Evolutionary conservation across 2,797 vertebrate genomes (phyloP).

Genomic region (Vespertilio murinus): DNA sequence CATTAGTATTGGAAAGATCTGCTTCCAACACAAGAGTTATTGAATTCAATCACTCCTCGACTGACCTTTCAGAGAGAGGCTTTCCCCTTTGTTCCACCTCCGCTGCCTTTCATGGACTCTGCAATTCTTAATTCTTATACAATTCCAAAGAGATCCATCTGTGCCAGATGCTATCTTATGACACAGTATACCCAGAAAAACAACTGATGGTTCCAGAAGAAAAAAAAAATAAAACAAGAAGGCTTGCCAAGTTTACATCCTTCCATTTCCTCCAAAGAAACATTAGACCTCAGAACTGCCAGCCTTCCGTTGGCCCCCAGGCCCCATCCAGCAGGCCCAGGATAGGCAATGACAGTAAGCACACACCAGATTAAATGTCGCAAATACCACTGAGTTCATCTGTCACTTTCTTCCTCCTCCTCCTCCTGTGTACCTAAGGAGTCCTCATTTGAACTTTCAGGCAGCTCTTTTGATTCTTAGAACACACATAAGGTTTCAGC

Average conservation of each 20-base stretch:
- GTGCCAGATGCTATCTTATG: not conserved
- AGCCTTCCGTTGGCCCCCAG: not conserved
- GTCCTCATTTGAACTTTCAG: not conserved
- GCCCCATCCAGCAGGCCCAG: not conserved
- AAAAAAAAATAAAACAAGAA: constrained; percentile 28
- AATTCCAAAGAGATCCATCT: not conserved
- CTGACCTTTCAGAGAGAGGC: not conserved
- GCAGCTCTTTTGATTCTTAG: not conserved
- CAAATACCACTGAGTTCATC: not conserved
- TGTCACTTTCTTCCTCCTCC: not conserved
- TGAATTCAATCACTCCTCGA: not conserved
- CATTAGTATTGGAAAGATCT: not conserved
- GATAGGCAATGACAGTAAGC: not conserved
- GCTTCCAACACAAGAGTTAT: not conserved
- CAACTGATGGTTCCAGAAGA: not conserved
- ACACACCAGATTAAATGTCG: not conserved
- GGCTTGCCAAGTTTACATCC: constrained; percentile 23
- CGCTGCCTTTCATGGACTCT: not conserved
- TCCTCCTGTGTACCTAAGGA: not conserved
- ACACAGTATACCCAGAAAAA: constrained; percentile 47
- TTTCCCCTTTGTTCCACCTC: not conserved
- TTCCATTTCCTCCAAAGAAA: constrained; percentile 64
- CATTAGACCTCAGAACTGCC: not conserved
- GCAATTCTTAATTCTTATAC: not conserved
- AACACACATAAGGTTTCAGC: not conserved